Conservation (phyloP, 2,888 invertebrate species). For the Plutella xylostella region DNA sequence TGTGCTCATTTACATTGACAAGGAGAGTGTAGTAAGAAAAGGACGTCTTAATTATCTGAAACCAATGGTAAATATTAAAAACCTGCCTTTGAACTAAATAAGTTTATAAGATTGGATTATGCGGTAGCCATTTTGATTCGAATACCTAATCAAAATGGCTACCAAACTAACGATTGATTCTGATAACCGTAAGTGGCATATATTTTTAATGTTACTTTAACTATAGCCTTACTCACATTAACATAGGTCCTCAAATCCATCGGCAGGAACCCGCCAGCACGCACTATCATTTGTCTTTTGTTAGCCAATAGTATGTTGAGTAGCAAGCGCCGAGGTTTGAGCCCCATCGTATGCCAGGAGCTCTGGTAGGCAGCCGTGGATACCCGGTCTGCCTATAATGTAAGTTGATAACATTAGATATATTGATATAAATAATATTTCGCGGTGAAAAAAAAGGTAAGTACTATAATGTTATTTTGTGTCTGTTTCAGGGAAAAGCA, state of each 20-base stretch:
- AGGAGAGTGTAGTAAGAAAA: constrained; percentile 57
- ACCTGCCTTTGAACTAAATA: no score
- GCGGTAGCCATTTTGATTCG: no score
- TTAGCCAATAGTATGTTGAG: constrained; percentile 40
- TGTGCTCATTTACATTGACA: constrained; percentile 50
- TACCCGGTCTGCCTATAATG: constrained; percentile 43
- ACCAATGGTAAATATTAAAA: no score
- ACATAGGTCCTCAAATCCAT: constrained; percentile 53
- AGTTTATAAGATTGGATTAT: no score
- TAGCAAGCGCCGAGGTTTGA: constrained; percentile 32
- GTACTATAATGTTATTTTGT: no score
- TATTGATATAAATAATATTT: no score
- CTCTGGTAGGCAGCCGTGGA: constrained; percentile 49
- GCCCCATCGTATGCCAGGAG: constrained; percentile 40
- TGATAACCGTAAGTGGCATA: no score
- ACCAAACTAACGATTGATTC: no score
- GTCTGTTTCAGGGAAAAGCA: no score
- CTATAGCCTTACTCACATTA: background rate
- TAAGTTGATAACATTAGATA: no score
- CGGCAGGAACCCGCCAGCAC: constrained; percentile 44
- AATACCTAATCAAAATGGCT: constrained; percentile 1
- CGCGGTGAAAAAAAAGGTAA: no score
- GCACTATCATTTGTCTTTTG: constrained; percentile 29
- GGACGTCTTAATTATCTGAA: constrained; percentile 60
- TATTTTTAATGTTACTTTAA: no score